Conservation (phyloP, 2,797 vertebrate genomes). For the Perodicticus potto region DNA sequence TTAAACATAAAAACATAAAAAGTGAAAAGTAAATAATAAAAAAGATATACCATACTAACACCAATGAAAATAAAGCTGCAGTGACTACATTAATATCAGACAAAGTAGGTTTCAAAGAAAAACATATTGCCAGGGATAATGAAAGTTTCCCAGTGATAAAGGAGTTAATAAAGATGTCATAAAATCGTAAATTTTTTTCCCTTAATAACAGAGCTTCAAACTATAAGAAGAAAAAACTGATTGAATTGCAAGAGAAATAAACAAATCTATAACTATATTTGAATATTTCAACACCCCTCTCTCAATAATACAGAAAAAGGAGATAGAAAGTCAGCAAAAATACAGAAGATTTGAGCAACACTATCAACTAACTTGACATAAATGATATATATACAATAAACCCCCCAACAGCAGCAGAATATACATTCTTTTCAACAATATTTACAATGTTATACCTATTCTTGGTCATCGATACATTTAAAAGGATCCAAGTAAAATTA, state of each 20-base stretch:
- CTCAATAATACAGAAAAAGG: background rate
- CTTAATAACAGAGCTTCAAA: background rate
- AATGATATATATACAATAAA: background rate
- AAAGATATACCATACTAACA: background rate
- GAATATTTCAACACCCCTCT: background rate
- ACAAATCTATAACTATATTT: background rate
- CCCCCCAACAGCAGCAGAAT: background rate
- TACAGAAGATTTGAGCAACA: background rate
- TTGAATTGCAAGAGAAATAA: background rate
- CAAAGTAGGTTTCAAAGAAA: background rate
- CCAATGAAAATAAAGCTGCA: slow-evolving; percentile 3
- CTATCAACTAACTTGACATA: background rate
- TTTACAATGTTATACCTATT: background rate
- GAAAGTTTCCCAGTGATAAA: background rate
- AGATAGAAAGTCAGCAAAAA: background rate
- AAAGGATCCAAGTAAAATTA: background rate
- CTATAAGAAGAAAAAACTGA: background rate
- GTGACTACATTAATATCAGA: background rate
- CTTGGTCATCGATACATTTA: background rate
- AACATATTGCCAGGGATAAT: background rate
- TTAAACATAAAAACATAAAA: slow-evolving; percentile 3
- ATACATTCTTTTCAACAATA: background rate
- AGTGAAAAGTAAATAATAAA: slow-evolving; percentile 36
- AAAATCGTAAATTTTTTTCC: background rate
- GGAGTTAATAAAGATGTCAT: background rate